Evolutionary conservation across 2,888 invertebrate species (phyloP).

Genomic region (Villa cingulata): DNA sequence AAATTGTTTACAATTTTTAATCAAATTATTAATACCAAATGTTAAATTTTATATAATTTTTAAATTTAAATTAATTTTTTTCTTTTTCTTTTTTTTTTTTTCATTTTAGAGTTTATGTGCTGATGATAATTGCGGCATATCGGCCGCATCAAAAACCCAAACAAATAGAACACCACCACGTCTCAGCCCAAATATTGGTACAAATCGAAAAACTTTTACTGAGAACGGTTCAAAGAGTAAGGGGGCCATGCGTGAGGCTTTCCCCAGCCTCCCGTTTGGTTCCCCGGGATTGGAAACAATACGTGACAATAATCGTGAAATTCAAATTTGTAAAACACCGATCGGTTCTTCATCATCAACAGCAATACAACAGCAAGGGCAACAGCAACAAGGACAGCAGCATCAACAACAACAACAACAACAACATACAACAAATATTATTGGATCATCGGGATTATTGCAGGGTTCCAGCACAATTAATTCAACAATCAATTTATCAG

Average conservation of each 20-base stretch:
- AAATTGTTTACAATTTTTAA: no score
- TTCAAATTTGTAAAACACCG: constrained; percentile 7
- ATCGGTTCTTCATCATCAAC: constrained; percentile 6
- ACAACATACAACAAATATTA: no score
- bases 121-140: constrained; percentile 16
- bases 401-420: no score
- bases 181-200: constrained; percentile 13
- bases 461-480: no score
- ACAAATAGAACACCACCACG: constrained; percentile 11
- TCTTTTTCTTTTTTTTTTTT: constrained; percentile 5
- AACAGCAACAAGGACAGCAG: neutral
- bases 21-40: no score
- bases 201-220: constrained; percentile 12
- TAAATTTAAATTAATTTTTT: no score
- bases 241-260: constrained; percentile 21
- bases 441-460: no score
- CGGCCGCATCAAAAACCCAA: constrained; percentile 10
- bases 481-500: no score
- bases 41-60: no score
- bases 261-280: constrained; percentile 20
- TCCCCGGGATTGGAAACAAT: constrained; percentile 16
- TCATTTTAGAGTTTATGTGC: constrained; percentile 15
- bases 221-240: constrained; percentile 15
- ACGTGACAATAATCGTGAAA: constrained; percentile 14
- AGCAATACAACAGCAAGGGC: neutral